These are phyloP conservation scores for Peromyscus aztecus DNA, from an alignment of 2,797 vertebrate genomes.

Conservation along the genomic window DNA sequence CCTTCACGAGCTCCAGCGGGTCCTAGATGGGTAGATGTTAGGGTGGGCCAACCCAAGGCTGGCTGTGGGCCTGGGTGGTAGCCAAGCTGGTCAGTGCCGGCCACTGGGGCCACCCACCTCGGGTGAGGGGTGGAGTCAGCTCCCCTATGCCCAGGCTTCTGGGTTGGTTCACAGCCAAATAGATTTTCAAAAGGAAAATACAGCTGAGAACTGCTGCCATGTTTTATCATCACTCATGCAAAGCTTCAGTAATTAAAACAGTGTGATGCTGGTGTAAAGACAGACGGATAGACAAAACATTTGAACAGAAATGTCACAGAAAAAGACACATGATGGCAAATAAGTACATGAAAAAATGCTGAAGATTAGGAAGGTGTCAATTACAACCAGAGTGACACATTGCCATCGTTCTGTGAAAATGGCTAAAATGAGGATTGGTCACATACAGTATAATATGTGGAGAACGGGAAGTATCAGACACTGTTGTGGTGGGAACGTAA, in stretches of 20 bases:
- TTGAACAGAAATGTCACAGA: slow-evolving; percentile 6
- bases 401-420: neutral
- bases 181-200: neutral
- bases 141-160: neutral
- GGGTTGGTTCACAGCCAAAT: neutral
- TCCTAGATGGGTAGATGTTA: neutral
- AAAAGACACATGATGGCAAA: slow-evolving; percentile 19
- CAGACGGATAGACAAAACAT: slow-evolving; percentile 15
- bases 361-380: slow-evolving; percentile 23
- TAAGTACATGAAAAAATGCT: neutral
- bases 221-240: neutral
- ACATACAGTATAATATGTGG: neutral
- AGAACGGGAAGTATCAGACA: neutral
- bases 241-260: neutral
- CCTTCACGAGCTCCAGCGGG: neutral
- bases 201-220: neutral
- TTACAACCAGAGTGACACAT: slow-evolving; percentile 3
- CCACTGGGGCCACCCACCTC: neutral
- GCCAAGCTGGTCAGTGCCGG: neutral
- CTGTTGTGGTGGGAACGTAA: neutral
- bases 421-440: slow-evolving; percentile 11
- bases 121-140: neutral
- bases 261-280: neutral
- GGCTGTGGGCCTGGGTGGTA: neutral
- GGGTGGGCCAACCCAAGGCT: neutral